Evolutionary conservation across 1,140 invertebrate species (phyloP).

Genomic region (Zaprionus tsacasi): DNA sequence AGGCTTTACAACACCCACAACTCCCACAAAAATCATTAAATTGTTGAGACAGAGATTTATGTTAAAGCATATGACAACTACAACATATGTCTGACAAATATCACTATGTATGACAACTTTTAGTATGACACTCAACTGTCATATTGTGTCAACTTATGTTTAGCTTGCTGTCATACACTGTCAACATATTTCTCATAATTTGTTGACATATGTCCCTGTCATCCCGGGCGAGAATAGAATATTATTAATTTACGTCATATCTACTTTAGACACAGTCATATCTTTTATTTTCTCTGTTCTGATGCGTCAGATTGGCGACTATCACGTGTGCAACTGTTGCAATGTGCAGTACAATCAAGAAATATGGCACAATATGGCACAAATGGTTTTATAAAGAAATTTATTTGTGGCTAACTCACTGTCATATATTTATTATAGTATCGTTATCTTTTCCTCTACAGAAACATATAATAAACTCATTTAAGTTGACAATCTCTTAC

Average conservation of each 20-base stretch:
- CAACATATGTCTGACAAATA: too few species aligned
- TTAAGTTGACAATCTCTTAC: not conserved
- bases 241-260: constrained; percentile 5
- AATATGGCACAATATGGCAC: not conserved
- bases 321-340: not conserved
- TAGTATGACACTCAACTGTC: not conserved
- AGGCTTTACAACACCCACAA: too few species aligned
- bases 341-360: not conserved
- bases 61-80: too few species aligned
- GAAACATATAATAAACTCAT: not conserved
- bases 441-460: not conserved
- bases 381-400: not conserved
- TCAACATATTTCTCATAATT: constrained; percentile 1
- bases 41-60: too few species aligned
- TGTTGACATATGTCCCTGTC: not conserved
- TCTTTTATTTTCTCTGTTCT: not conserved
- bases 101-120: not conserved
- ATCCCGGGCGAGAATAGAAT: not conserved
- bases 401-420: too few species aligned
- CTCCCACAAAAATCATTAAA: too few species aligned
- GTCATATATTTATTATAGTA: too few species aligned
- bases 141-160: constrained; percentile 2
- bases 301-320: not conserved
- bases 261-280: not conserved
- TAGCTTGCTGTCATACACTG: not conserved